Base-by-base conservation (phyloP, 2,888 invertebrate species). In the Ectobius pallidus region DNA sequence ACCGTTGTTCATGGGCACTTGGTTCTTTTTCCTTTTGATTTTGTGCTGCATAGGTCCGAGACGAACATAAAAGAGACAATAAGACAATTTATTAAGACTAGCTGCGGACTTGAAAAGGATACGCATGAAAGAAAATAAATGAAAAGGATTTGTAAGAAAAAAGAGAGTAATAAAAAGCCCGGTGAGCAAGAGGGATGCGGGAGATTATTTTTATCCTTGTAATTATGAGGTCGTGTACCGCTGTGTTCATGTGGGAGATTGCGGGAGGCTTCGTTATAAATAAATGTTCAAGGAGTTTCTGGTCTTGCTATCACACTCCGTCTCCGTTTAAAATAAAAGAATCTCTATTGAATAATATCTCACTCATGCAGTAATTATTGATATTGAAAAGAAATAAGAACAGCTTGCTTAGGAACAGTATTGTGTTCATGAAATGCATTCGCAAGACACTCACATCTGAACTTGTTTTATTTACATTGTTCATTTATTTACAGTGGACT, bases 121-220 rank as follows among this genome's bases (percentile, higher is more conserved):
- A 71, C 71, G 71, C 71, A 63, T 71, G 71, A 71, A 71, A 71
- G 71, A 65, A 65, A 71, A 71, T 71, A 65, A 71, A 71, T 71
- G 71, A 71, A 71, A 62, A 65, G 46, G 71, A 65, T 49, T 65
- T 70, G n/a, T 22, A 34, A 63, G 39, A 16, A 32, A 20, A 20
- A n/a, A 34, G 39, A 52, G 34, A 52, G n/a, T 34, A 34, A 70
- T 30, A 62, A 22, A 32, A 46, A 11, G 16, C 7, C 14, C 18
- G 30, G n/a, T 20, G 61, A 18, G 44, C 18, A 42, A 61, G 44
- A 32, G 61, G 61, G 61, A 25, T 16, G 55, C 32, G 44, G 18
- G 9, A 63, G 63, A 71, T 71, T 71, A 71, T 52, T 71, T 71
- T 71, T 63, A 65, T 71, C 71, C 71, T 63, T 52, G 52, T 71